Conservation (phyloP, 2,797 vertebrate species). For the Ibycter americanus region DNA sequence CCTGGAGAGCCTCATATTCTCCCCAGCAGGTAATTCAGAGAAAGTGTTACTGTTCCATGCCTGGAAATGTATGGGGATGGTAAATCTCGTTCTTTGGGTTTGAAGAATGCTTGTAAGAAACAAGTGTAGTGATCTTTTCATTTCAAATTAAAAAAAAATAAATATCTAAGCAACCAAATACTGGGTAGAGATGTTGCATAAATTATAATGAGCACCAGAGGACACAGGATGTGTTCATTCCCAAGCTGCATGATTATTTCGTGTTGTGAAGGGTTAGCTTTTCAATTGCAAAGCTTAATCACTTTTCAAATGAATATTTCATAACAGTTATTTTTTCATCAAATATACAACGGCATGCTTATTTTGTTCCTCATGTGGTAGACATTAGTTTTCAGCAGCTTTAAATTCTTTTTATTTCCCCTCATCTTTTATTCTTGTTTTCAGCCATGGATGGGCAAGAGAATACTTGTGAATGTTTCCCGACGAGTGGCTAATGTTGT, state of each 20-base stretch:
- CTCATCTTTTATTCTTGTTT: constrained; percentile 47
- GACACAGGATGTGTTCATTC: constrained; percentile 72
- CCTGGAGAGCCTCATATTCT: background rate
- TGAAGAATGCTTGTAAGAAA: constrained; percentile 18
- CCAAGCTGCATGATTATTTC: constrained; percentile 72
- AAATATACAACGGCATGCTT: constrained; percentile 61
- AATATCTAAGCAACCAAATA: constrained; percentile 47
- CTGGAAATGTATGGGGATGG: background rate
- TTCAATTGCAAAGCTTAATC: constrained; percentile 78
- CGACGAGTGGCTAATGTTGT: constrained; percentile 36
- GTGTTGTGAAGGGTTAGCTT: constrained; percentile 77
- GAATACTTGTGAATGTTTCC: constrained; percentile 49
- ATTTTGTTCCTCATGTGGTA: constrained; percentile 66
- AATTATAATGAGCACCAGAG: constrained; percentile 73
- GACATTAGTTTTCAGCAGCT: constrained; percentile 62
- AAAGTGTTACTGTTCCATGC: background rate
- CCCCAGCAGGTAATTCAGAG: background rate
- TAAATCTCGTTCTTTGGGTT: constrained; percentile 11
- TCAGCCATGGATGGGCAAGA: constrained; percentile 33
- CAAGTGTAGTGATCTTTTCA: constrained; percentile 47
- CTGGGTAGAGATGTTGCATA: constrained; percentile 72
- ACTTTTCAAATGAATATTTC: constrained; percentile 81
- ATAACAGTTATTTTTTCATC: constrained; percentile 76
- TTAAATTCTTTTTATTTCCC: constrained; percentile 62
- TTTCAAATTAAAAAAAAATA: constrained; percentile 22